phyloP scores from a whole-genome alignment of 1,140 invertebrate genomes.

The Drosophila rhopaloa region DNA sequence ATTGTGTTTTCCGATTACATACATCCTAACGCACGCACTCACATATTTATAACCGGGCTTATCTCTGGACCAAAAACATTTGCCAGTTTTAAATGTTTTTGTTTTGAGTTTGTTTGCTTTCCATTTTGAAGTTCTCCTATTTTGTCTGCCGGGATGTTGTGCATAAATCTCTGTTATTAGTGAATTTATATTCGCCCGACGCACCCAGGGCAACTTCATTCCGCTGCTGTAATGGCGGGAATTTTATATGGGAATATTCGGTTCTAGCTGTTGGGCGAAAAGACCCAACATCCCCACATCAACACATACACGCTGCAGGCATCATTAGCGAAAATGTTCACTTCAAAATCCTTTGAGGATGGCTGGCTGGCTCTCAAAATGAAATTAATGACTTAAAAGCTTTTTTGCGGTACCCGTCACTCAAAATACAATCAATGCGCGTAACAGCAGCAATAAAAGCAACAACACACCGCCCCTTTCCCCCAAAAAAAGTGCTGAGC shows the following conservation, averaged over 20 bases:
- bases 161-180: slow-evolving; percentile 76
- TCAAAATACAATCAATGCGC: slow-evolving; percentile 81
- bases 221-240: slow-evolving; percentile 26
- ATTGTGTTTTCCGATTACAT: slow-evolving; percentile 63
- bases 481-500: slow-evolving; percentile 44
- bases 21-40: slow-evolving; percentile 5
- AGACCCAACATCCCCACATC: neutral
- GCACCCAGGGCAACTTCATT: slow-evolving; percentile 49
- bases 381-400: slow-evolving; percentile 82
- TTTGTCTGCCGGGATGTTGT: slow-evolving; percentile 13
- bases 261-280: neutral
- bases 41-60: slow-evolving; percentile 39
- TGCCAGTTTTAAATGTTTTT: slow-evolving; percentile 46
- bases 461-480: slow-evolving; percentile 9
- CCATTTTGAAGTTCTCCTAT: slow-evolving; percentile 24
- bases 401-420: slow-evolving; percentile 80
- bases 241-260: slow-evolving; percentile 23
- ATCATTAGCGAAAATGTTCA: slow-evolving; percentile 58
- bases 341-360: slow-evolving; percentile 76
- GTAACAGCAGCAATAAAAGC: slow-evolving; percentile 50
- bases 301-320: slow-evolving; percentile 19
- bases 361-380: slow-evolving; percentile 60
- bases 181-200: slow-evolving; percentile 60
- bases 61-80: slow-evolving; percentile 46
- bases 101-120: slow-evolving; percentile 26